Conservation (phyloP, 2,797 vertebrate species). For the Falco columbarius region DNA sequence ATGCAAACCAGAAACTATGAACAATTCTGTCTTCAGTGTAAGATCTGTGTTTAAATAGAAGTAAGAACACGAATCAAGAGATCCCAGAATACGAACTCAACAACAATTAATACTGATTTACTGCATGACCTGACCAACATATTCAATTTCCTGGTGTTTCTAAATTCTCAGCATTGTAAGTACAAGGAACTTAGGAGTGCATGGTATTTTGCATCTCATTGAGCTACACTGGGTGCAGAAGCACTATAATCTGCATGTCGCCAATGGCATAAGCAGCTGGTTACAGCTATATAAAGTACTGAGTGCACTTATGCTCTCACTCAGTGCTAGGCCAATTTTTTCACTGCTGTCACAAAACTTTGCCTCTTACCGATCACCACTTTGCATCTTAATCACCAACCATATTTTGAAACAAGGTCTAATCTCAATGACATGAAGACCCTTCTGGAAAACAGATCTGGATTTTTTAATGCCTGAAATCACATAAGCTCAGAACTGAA, state of each 20-base stretch:
- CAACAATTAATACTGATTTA: not conserved
- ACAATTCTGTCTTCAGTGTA: not conserved
- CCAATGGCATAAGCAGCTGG: not conserved
- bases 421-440: not conserved
- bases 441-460: not conserved
- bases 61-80: not conserved
- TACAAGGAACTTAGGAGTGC: not conserved
- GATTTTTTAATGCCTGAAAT: not conserved
- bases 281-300: not conserved
- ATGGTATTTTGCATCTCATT: conserved; percentile 13
- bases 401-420: not conserved
- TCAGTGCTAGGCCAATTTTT: not conserved
- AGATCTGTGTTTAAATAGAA: not conserved
- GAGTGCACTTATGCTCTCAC: not conserved
- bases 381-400: not conserved
- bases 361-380: not conserved
- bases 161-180: not conserved
- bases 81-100: not conserved
- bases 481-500: not conserved
- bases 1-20: not conserved
- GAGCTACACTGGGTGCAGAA: not conserved
- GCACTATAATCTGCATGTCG: conserved; percentile 36
- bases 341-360: not conserved
- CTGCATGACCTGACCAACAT: not conserved
- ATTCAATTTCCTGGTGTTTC: not conserved